Conservation (phyloP, 2,113 vertebrate genomes). For the Choloepus hoffmanni region DNA sequence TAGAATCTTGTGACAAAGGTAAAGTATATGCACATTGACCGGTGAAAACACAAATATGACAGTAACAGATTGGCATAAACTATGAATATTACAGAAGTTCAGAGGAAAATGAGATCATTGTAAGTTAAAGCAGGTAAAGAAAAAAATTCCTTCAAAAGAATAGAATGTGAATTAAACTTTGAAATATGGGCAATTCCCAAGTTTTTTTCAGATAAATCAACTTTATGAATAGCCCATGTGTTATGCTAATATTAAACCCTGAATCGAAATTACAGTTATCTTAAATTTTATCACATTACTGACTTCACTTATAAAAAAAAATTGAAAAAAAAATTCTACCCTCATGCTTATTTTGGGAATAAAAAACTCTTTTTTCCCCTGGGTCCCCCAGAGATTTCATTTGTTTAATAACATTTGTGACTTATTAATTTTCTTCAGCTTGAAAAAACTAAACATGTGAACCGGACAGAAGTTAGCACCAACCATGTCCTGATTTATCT, state of each 20-base stretch:
- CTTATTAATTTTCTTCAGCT: conserved; percentile 67
- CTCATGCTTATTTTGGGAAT: conserved; percentile 5
- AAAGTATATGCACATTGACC: neutral
- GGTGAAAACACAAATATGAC: neutral
- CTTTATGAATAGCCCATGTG: neutral
- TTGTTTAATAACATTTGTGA: conserved; percentile 39
- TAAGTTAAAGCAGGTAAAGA: neutral
- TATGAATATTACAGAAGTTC: neutral
- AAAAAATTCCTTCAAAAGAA: neutral
- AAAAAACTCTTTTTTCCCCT: neutral
- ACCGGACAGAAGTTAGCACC: conserved; percentile 74
- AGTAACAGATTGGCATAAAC: neutral
- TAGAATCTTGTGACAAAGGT: neutral
- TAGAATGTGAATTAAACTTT: neutral
- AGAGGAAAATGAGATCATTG: conserved; percentile 10
- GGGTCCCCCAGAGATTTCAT: neutral
- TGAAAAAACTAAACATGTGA: conserved; percentile 62
- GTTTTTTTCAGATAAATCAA: conserved; percentile 19
- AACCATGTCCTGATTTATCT: conserved; percentile 79
- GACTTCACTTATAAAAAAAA: conserved; percentile 21
- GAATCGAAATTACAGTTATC: neutral
- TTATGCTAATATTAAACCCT: neutral
- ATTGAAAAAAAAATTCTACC: neutral
- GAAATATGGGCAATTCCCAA: conserved; percentile 4
- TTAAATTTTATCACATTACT: neutral